phyloP scores from a whole-genome alignment of 2,888 invertebrate genomes.

The Crematogaster levior region DNA sequence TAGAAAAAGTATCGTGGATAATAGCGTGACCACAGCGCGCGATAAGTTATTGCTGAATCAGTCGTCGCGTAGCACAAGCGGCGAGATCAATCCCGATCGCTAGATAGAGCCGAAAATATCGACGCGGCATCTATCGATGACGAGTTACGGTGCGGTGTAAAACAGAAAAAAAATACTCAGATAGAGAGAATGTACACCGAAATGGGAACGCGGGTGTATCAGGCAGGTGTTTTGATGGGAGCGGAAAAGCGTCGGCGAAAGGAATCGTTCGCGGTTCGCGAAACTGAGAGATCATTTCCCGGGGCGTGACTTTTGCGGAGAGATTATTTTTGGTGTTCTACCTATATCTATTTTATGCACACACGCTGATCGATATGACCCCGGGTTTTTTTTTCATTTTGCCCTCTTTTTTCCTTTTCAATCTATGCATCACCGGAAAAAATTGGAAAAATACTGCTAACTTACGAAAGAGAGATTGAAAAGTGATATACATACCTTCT shows the following conservation, averaged over 20 bases:
- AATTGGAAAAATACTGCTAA: slow-evolving; percentile 32
- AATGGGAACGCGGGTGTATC: slow-evolving; percentile 33
- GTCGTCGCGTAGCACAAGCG: slow-evolving; percentile 31
- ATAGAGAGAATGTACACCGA: slow-evolving; percentile 24
- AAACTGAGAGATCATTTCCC: slow-evolving; percentile 49
- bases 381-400: not conserved
- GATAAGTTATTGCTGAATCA: slow-evolving; percentile 73
- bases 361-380: slow-evolving; percentile 32
- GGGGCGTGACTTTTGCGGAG: slow-evolving; percentile 42
- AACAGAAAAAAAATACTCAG: slow-evolving; percentile 12
- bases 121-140: slow-evolving; percentile 41
- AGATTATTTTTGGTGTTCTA: slow-evolving; percentile 44
- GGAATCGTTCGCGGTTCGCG: slow-evolving; percentile 43
- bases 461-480: slow-evolving; percentile 25
- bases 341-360: slow-evolving; percentile 17
- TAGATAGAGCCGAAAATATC: slow-evolving; percentile 53
- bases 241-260: slow-evolving; percentile 42
- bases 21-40: slow-evolving; percentile 45
- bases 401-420: not conserved
- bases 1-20: slow-evolving; percentile 59
- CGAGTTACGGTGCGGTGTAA: slow-evolving; percentile 41
- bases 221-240: slow-evolving; percentile 36
- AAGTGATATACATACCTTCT: not conserved
- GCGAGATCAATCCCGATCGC: slow-evolving; percentile 50
- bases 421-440: slow-evolving; percentile 25